A percentile compares a stretch with the other conserved stretches of the same genome.
Evolutionary conservation across 2,888 invertebrate genomes (phyloP).

Genomic region (Schizotus pectinicornis): DNA sequence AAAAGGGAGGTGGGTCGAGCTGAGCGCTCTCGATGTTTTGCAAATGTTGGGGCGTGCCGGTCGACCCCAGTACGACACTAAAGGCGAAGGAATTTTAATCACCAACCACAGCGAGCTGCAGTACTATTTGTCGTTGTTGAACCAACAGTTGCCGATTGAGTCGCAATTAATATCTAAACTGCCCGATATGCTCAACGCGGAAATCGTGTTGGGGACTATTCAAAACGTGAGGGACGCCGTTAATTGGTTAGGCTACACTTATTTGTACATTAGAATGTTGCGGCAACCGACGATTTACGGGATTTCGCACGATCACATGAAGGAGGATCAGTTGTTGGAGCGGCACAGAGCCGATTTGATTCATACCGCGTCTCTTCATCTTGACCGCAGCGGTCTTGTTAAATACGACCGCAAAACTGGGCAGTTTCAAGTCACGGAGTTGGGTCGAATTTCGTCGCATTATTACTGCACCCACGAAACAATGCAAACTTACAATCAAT

Average conservation of each 20-base stretch:
- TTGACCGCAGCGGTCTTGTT: slow-evolving; percentile 93
- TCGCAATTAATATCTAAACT: slow-evolving; percentile 92
- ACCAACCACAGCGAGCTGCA: slow-evolving; percentile 99
- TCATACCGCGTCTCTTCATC: slow-evolving; percentile 89
- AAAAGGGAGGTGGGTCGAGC: slow-evolving; percentile 97
- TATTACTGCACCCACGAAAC: slow-evolving; percentile 98
- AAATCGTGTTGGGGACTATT: slow-evolving; percentile 94
- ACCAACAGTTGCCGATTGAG: slow-evolving; percentile 98
- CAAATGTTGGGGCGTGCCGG: slow-evolving; percentile 99
- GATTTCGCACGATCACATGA: slow-evolving; percentile 77
- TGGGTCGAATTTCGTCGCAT: slow-evolving; percentile 97
- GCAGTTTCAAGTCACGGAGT: slow-evolving; percentile 77
- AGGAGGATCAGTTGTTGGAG: slow-evolving; percentile 86
- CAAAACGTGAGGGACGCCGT: slow-evolving; percentile 87
- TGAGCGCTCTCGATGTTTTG: slow-evolving; percentile 95
- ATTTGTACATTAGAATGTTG: slow-evolving; percentile 94
- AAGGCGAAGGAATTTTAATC: slow-evolving; percentile 95
- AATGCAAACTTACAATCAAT: slow-evolving; percentile 95
- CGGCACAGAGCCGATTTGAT: slow-evolving; percentile 91
- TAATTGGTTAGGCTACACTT: slow-evolving; percentile 95
- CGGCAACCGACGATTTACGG: slow-evolving; percentile 90
- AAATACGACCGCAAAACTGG: slow-evolving; percentile 97
- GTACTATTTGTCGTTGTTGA: slow-evolving; percentile 95
- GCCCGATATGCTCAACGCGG: slow-evolving; percentile 97
- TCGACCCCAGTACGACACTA: slow-evolving; percentile 97